Evolutionary conservation across 2,797 vertebrate species (phyloP).

Genomic region (Dipus sagitta): DNA sequence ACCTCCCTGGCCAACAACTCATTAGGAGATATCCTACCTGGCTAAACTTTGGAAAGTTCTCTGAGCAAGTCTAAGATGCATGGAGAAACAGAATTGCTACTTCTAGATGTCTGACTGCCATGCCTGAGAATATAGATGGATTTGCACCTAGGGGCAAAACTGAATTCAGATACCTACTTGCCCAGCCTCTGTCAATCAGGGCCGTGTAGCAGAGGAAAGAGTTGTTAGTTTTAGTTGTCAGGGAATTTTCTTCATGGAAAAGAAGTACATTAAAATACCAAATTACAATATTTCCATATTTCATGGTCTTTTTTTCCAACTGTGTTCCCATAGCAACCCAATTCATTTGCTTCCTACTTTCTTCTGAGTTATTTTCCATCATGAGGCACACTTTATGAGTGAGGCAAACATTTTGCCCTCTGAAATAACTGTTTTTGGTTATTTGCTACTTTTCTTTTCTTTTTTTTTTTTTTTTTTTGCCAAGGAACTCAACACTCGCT

Average conservation of each 20-base stretch:
- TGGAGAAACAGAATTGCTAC: constrained; percentile 28
- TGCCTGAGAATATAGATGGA: constrained; percentile 63
- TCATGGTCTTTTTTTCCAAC: constrained; percentile 75
- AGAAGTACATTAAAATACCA: constrained; percentile 84
- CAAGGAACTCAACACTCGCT: constrained; percentile 42
- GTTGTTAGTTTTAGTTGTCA: constrained; percentile 80
- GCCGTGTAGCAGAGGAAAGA: constrained; percentile 69
- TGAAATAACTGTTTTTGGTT: constrained; percentile 74
- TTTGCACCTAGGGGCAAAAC: constrained; percentile 65
- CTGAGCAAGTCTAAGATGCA: neutral
- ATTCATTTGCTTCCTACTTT: constrained; percentile 82
- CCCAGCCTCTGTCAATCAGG: constrained; percentile 76
- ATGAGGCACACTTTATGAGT: constrained; percentile 75
- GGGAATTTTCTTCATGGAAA: constrained; percentile 83
- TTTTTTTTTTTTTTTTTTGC: constrained; percentile 7
- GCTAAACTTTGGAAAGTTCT: neutral
- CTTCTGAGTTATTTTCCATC: constrained; percentile 83
- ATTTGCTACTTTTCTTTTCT: constrained; percentile 58
- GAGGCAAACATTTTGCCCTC: constrained; percentile 80
- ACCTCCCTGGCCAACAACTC: too few species aligned
- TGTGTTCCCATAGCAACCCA: constrained; percentile 82
- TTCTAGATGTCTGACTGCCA: constrained; percentile 65
- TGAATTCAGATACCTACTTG: constrained; percentile 61
- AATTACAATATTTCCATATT: constrained; percentile 85
- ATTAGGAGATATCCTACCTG: too few species aligned